Evolutionary conservation across 2,888 invertebrate species (phyloP).

Genomic region (Polylopha cassiicola): DNA sequence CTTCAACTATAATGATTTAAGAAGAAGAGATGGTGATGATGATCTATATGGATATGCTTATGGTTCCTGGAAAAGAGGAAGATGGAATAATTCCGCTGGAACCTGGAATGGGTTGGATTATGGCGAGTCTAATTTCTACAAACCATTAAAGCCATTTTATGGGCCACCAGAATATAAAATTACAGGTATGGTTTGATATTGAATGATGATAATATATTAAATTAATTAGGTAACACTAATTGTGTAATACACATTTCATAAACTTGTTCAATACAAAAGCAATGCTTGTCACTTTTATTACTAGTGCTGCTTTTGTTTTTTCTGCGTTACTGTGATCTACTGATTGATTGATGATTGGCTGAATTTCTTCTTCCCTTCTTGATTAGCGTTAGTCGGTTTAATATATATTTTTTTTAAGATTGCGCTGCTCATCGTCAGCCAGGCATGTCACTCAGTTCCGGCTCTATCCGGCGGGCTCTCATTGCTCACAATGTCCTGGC

Average conservation of each 20-base stretch:
- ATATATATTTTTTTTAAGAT: conserved; percentile 59
- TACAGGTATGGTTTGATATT: conserved; percentile 41
- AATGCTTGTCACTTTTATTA: background rate
- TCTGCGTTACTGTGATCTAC: too few relatives aligned
- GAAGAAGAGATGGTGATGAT: conserved; percentile 42
- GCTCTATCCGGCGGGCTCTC: conserved; percentile 80
- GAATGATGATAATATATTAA: background rate
- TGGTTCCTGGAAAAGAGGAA: conserved; percentile 54
- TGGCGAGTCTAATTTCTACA: conserved; percentile 40
- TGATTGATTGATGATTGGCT: too few relatives aligned
- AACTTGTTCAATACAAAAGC: background rate
- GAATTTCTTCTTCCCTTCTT: too few relatives aligned
- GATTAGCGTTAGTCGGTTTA: background rate
- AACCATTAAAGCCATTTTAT: conserved; percentile 32
- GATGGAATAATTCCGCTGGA: conserved; percentile 43
- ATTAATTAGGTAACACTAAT: background rate
- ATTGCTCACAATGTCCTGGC: conserved; percentile 83
- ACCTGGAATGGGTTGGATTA: conserved; percentile 42
- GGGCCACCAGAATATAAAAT: conserved; percentile 33
- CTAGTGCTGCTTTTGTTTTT: too few relatives aligned
- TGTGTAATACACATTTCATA: background rate
- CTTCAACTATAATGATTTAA: conserved; percentile 66
- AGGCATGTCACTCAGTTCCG: conserved; percentile 84
- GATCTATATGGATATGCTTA: conserved; percentile 45
- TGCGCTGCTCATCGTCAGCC: conserved; percentile 86